Percentiles rank a stretch among this genome's conserved stretches.
These are phyloP conservation scores for Gymnogyps californianus DNA, from an alignment of 2,113 vertebrate species.

Conservation along the genomic window DNA sequence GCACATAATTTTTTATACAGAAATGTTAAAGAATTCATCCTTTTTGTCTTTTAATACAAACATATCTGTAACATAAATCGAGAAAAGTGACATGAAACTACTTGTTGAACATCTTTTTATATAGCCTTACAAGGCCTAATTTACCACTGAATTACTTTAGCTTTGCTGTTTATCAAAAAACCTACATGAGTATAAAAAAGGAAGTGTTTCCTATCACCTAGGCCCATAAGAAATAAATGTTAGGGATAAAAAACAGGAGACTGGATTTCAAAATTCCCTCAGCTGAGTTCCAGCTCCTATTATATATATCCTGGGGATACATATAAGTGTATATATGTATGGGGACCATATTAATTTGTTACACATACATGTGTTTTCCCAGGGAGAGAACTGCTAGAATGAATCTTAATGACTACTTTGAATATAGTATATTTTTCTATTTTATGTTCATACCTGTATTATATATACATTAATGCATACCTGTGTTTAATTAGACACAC, in stretches of 20 bases:
- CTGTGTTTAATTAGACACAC: neutral
- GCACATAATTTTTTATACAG: constrained; percentile 62
- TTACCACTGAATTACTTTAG: neutral
- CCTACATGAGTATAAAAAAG: neutral
- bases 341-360: neutral
- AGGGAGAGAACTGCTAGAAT: neutral
- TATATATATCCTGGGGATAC: neutral
- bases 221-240: neutral
- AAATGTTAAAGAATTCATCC: constrained; percentile 58
- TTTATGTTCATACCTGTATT: neutral
- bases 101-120: constrained; percentile 27
- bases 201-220: neutral
- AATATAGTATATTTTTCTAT: neutral
- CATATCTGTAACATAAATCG: constrained; percentile 25
- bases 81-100: constrained; percentile 11
- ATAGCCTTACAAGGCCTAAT: neutral
- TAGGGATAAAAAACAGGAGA: neutral
- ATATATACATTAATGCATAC: neutral
- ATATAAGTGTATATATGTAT: neutral
- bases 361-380: neutral
- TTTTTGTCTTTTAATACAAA: constrained; percentile 52
- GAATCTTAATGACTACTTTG: neutral
- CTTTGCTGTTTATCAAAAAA: neutral
- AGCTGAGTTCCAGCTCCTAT: neutral
- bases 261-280: neutral